Evolutionary conservation across 2,797 vertebrate genomes (phyloP).

Genomic region (Sardinella longiceps): DNA sequence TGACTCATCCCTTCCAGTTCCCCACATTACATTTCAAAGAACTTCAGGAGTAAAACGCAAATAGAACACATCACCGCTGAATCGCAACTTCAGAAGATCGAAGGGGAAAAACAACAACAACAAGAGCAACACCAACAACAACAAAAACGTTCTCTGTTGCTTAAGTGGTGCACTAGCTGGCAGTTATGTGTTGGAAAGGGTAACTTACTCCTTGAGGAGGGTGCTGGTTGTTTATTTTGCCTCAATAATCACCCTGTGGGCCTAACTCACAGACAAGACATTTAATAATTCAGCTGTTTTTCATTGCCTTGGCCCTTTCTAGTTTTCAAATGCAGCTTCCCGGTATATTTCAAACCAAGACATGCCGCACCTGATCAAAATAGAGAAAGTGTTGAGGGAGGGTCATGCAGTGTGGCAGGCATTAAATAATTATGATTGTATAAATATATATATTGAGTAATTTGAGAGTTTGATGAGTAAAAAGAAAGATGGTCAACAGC

Average conservation of each 20-base stretch:
- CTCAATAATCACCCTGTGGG: slow-evolving; percentile 63
- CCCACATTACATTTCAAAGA: neutral
- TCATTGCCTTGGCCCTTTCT: slow-evolving; percentile 56
- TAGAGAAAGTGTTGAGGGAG: neutral
- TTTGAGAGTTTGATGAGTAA: neutral
- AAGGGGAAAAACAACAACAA: slow-evolving; percentile 6
- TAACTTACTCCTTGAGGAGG: slow-evolving; percentile 59
- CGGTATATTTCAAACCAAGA: slow-evolving; percentile 46
- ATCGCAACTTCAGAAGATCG: slow-evolving; percentile 10
- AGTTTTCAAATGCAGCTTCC: slow-evolving; percentile 27
- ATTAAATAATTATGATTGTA: neutral
- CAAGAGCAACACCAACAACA: no score
- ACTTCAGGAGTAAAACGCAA: neutral
- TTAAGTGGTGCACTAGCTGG: slow-evolving; percentile 50
- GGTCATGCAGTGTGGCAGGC: slow-evolving; percentile 31
- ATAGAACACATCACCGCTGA: neutral
- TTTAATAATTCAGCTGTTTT: slow-evolving; percentile 71
- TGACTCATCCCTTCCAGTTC: neutral
- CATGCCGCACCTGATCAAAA: slow-evolving; percentile 13
- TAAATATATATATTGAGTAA: neutral
- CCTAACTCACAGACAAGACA: slow-evolving; percentile 65
- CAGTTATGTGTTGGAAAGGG: slow-evolving; percentile 56
- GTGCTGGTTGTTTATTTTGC: slow-evolving; percentile 69
- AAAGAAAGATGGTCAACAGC: neutral
- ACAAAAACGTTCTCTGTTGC: slow-evolving; percentile 42